Evolutionary conservation across 2,888 invertebrate genomes (phyloP), one percentile per base, ranked within the genome.

Genomic region (Phalangium opilio): DNA sequence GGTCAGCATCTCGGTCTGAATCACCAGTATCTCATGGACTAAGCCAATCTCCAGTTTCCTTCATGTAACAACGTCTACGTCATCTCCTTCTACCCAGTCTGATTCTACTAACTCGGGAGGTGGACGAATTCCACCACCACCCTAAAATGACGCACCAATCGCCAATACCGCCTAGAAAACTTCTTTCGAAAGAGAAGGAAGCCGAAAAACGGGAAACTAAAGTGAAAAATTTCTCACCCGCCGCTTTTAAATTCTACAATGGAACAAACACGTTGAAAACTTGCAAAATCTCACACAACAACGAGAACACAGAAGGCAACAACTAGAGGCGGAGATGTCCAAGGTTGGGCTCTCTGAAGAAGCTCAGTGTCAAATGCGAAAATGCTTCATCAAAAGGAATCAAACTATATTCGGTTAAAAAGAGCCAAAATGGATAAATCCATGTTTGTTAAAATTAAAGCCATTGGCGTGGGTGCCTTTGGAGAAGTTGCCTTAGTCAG

Each of bases 201-300:
- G 87, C 87, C 58, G 87, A 91, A 64, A 74, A 91, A 50, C 75
- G 86, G 54, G 90, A 90, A 63, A 84, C 84, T 57, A 84, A 85
- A 66, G 58, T 61, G 5, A 63, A 87, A 55, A 89, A 90, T 64
- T 93, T 91, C 66, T 91, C 91, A 11, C 90, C 93, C 1, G 87
- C 54, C 21, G 96, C 96, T 7, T 98, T 90, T 68, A 95, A 96
- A 66, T 98, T 98, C 69, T 98, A 85, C 67, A n/a, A 98, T 98
- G 96, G 98, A 98, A 66, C 98, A 98, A n/a, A 65, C 98, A 98
- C 64, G 83, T 96, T 20, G 98, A 98, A 67, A 95, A 96, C 64
- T 82, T 96, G 41, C 75, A 96, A 40, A 95, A 96, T 66, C 89
- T 90, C 19, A 85, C 90, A 64, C 83, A 85, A 59, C 91, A 96